Percentiles rank a stretch among this genome's conserved stretches.
Conservation (phyloP, 2,797 vertebrate genomes). For the Phrynocephalus vlangalii region DNA sequence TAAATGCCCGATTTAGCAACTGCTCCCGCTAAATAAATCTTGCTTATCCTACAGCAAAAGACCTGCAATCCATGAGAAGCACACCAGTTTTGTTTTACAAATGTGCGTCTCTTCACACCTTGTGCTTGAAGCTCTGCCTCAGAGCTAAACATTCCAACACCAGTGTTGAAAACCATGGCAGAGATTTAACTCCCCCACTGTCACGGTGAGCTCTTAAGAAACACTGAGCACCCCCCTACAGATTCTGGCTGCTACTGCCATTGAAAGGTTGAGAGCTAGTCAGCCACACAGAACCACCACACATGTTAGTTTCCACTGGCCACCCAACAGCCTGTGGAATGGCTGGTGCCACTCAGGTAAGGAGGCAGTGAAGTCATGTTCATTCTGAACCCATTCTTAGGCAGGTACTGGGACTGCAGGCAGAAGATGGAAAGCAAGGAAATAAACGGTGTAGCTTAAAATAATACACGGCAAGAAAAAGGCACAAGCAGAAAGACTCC, state of each 20-base stretch:
- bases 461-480: not conserved
- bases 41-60: not conserved
- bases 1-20: not conserved
- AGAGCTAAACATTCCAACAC: not conserved
- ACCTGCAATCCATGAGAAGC: not conserved
- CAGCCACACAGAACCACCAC: not conserved
- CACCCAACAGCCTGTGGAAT: not conserved
- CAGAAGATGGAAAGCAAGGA: not conserved
- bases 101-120: too few relatives aligned
- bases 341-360: not conserved
- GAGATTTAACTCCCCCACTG: not conserved
- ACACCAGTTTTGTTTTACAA: not conserved
- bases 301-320: not conserved
- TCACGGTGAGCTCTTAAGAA: not conserved
- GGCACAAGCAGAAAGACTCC: not conserved
- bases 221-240: rapidly evolving
- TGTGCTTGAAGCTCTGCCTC: not conserved
- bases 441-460: not conserved
- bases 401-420: not conserved
- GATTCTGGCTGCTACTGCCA: not conserved
- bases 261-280: not conserved
- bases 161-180: not conserved
- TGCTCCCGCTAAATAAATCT: not conserved
- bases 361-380: not conserved
- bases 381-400: not conserved